Evolutionary conservation across 2,797 vertebrate genomes (phyloP).

Genomic region (Channa striata): DNA sequence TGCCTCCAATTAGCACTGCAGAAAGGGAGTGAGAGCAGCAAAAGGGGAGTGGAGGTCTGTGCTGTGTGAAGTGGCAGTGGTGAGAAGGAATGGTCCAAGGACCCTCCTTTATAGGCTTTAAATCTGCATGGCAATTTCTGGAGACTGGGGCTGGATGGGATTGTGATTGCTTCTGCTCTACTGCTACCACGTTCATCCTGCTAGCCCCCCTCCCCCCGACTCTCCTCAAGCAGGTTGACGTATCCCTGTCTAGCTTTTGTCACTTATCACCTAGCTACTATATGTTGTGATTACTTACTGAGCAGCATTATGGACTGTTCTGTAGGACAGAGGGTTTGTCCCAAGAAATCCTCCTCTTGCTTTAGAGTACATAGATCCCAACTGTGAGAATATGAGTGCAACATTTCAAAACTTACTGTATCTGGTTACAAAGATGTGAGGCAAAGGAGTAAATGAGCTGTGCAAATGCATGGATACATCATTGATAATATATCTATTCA

Average conservation of each 20-base stretch:
- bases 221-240: conserved; percentile 79
- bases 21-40: conserved; percentile 51
- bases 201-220: conserved; percentile 24
- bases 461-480: conserved; percentile 53
- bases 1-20: conserved; percentile 82
- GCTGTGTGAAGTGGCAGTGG: conserved; percentile 30
- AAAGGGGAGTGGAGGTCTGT: conserved; percentile 48
- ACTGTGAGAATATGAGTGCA: conserved; percentile 63
- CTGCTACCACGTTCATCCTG: conserved; percentile 35
- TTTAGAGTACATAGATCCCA: conserved; percentile 47
- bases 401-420: conserved; percentile 53
- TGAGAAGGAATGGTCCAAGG: conserved; percentile 66
- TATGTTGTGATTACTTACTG: conserved; percentile 79
- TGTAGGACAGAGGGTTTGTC: conserved; percentile 76
- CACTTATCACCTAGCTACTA: conserved; percentile 82
- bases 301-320: conserved; percentile 78
- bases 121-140: conserved; percentile 86
- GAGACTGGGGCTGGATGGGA: conserved; percentile 73
- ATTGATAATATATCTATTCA: conserved; percentile 59
- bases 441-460: conserved; percentile 57
- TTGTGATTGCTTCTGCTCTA: conserved; percentile 79
- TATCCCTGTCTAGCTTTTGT: conserved; percentile 78
- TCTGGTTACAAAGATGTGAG: conserved; percentile 21
- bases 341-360: conserved; percentile 51
- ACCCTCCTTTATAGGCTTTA: conserved; percentile 81